Conservation (phyloP, 2,797 vertebrate genomes). For the Cetoscarus ocellatus region DNA sequence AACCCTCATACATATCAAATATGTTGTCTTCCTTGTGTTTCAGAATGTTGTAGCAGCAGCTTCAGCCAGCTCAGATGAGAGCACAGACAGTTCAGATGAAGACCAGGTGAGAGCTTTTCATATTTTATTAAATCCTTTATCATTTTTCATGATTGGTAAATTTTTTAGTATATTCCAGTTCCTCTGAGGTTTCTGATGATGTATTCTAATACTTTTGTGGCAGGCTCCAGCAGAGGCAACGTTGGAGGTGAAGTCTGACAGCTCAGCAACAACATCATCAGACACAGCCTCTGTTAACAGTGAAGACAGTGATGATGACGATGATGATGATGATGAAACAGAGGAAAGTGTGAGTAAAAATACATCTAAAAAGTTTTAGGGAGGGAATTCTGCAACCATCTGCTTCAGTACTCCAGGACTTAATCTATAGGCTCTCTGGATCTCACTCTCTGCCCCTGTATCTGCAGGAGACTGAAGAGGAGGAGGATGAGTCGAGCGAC, state of each 20-base stretch:
- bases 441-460: background rate
- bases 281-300: slow-evolving; percentile 54
- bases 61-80: slow-evolving; percentile 73
- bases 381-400: too few species aligned
- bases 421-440: background rate
- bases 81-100: slow-evolving; percentile 72
- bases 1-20: too few species aligned
- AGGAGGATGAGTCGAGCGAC: slow-evolving; percentile 71
- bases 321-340: slow-evolving; percentile 61
- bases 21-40: slow-evolving; percentile 13
- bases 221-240: slow-evolving; percentile 25
- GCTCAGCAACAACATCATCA: slow-evolving; percentile 35
- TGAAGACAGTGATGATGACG: slow-evolving; percentile 50
- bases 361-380: background rate
- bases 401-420: background rate
- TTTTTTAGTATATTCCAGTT: background rate
- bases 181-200: background rate
- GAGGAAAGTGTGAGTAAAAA: slow-evolving; percentile 26
- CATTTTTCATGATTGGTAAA: background rate
- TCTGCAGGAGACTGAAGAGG: slow-evolving; percentile 59
- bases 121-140: background rate
- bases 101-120: slow-evolving; percentile 65
- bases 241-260: slow-evolving; percentile 31
- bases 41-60: slow-evolving; percentile 59
- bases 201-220: background rate